Evolutionary conservation across 2,888 invertebrate genomes (phyloP).

Genomic region (Sinotaia quadrata): DNA sequence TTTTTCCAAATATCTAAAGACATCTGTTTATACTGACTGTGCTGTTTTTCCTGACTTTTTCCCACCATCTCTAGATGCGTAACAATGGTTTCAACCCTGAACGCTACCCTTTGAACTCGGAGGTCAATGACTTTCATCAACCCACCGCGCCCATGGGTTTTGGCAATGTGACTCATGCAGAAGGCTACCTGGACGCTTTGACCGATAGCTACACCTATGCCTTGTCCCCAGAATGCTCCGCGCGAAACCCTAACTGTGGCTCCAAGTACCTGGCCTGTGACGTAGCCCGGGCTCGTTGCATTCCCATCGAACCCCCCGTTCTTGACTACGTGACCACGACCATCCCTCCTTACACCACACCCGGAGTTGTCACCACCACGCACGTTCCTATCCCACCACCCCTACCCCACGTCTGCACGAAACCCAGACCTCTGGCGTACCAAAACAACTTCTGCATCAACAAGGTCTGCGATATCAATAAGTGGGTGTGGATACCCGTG

Average conservation of each 20-base stretch:
- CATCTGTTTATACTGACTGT: too few relatives aligned
- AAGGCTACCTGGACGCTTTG: constrained; percentile 49
- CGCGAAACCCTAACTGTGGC: constrained; percentile 43
- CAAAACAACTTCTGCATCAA: constrained; percentile 61
- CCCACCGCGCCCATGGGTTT: constrained; percentile 51
- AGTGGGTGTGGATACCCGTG: constrained; percentile 62
- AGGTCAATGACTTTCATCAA: constrained; percentile 40
- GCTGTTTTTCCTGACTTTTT: too few relatives aligned
- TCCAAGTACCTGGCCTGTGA: constrained; percentile 40
- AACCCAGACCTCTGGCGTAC: constrained; percentile 35
- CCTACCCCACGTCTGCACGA: constrained; percentile 16
- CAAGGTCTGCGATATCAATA: constrained; percentile 52
- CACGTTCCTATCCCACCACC: background rate
- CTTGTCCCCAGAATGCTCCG: constrained; percentile 44
- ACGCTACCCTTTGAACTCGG: constrained; percentile 6
- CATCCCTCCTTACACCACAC: background rate
- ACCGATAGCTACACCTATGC: constrained; percentile 44
- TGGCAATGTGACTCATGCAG: constrained; percentile 48
- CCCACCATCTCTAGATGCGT: too few relatives aligned
- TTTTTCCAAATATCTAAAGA: too few relatives aligned
- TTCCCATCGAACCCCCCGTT: constrained; percentile 22
- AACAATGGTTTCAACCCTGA: constrained; percentile 20
- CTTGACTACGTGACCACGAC: too few relatives aligned
- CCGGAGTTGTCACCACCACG: background rate
- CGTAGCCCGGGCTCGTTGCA: constrained; percentile 13